A percentile compares a stretch with the other conserved stretches of the same genome.
These are phyloP conservation scores for Chroicocephalus ridibundus DNA, from an alignment of 2,113 vertebrate genomes.

Conservation along the genomic window DNA sequence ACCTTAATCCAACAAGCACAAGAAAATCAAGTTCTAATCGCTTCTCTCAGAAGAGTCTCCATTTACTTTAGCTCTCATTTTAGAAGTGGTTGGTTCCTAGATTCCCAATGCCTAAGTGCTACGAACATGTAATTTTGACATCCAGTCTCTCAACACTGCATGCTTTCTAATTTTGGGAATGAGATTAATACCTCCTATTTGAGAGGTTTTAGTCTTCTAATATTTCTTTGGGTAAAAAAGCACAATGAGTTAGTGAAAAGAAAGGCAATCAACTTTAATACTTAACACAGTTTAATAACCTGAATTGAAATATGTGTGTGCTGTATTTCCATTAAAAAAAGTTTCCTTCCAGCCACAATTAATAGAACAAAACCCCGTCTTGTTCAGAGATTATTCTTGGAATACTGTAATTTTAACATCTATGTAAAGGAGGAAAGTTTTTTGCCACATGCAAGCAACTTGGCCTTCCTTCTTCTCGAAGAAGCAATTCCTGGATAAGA, in stretches of 20 bases:
- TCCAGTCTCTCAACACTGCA: slow-evolving; percentile 44
- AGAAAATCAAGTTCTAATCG: neutral
- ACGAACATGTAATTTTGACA: slow-evolving; percentile 54
- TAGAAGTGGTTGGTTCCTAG: neutral
- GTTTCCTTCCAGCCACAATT: slow-evolving; percentile 73
- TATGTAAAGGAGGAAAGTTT: slow-evolving; percentile 57
- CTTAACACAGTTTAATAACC: slow-evolving; percentile 66
- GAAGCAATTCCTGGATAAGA: slow-evolving; percentile 65
- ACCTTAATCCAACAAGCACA: slow-evolving; percentile 28
- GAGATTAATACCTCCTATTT: slow-evolving; percentile 66
- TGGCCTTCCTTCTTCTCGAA: slow-evolving; percentile 48
- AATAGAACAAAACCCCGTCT: slow-evolving; percentile 70
- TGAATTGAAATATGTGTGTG: slow-evolving; percentile 57
- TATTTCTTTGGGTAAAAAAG: slow-evolving; percentile 63
- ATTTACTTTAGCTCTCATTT: slow-evolving; percentile 18
- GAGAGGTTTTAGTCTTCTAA: slow-evolving; percentile 69
- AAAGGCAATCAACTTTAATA: slow-evolving; percentile 57
- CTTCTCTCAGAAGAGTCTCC: neutral
- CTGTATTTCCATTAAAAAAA: slow-evolving; percentile 65
- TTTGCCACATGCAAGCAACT: slow-evolving; percentile 64
- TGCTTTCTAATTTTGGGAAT: slow-evolving; percentile 69
- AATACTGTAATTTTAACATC: slow-evolving; percentile 67
- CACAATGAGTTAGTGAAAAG: slow-evolving; percentile 46
- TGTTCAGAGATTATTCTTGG: slow-evolving; percentile 71
- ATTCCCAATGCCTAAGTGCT: neutral